phyloP scores from a whole-genome alignment of 2,888 invertebrate genomes.

The Hemaris fuciformis region DNA sequence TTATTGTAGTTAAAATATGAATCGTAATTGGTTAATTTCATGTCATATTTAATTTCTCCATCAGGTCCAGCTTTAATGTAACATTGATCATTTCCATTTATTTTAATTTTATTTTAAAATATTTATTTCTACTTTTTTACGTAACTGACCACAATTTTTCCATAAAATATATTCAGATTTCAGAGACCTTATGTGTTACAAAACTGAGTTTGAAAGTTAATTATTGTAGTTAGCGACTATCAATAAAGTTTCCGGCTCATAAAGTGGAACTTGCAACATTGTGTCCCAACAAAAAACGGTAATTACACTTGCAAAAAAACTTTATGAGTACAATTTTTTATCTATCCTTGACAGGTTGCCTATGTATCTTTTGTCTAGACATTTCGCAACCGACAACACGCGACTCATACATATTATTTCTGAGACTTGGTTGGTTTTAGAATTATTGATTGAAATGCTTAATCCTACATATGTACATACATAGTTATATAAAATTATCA shows the following conservation, averaged over 20 bases:
- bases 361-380: slow-evolving; percentile 11
- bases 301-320: slow-evolving; percentile 2
- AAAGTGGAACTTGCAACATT: neutral
- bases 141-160: too few relatives aligned
- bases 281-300: neutral
- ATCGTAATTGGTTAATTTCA: too few relatives aligned
- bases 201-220: neutral
- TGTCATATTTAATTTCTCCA: too few relatives aligned
- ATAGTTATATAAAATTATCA: too few relatives aligned
- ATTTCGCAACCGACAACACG: neutral
- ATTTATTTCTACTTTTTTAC: too few relatives aligned
- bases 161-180: too few relatives aligned
- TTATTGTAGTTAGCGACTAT: neutral
- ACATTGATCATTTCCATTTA: too few relatives aligned
- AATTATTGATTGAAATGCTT: too few relatives aligned
- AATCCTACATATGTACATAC: too few relatives aligned
- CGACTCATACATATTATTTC: neutral
- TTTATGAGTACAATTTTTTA: slow-evolving; percentile 1
- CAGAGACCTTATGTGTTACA: neutral
- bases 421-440: neutral
- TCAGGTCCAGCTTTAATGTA: too few relatives aligned
- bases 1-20: too few relatives aligned
- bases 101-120: too few relatives aligned
- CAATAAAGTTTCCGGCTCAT: neutral
- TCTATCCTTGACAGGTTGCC: slow-evolving; percentile 6